Evolutionary conservation across 2,888 invertebrate species (phyloP), one percentile per base, ranked within the genome.

Genomic region (Ligdia adustata): DNA sequence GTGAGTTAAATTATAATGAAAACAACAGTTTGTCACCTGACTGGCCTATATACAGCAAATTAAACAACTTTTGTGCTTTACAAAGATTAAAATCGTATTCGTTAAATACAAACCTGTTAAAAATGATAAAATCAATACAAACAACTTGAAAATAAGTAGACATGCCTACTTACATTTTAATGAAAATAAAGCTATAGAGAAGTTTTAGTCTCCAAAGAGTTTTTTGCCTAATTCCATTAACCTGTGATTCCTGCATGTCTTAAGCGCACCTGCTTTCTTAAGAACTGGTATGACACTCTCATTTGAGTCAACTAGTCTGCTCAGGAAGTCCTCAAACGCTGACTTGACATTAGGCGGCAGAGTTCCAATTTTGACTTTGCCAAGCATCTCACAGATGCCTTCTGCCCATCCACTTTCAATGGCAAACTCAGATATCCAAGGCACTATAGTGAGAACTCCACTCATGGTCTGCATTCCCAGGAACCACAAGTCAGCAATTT

Each of bases 341-440:
- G 95, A 95, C 72, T 97, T 96, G 0, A 97, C 94, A 78, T 96
- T 97, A 0, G 95, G 93, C 20, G 95, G 95, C 34, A 97, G 85
- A 1, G 95, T 94, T 39, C 96, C 96, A 61, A 95, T 92, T 82
- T 95, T 95, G 0, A 97, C 96, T 83, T 96, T 95, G 55, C 93
- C 93, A 57, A 98, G 89, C 62, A 95, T 95, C 66, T 94, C 94
- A 38, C 96, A 91, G 43, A 97, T 97, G 6, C 97, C 97, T 73
- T 96, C 94, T 2, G 96, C 95, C 97, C 97, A 98, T n/a, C 97
- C 97, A 74, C 97, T 97, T 68, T 97, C 97, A 50, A 97, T 94
- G 2, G 96, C 95, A 82, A 97, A 97, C 68, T 97, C 96, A 0
- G 96, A 96, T 53, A 97, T 93, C 97, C 97, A 97, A 2, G 97